Base-by-base conservation (phyloP, 2,888 invertebrate genomes). In the Xestobium rufovillosum region DNA sequence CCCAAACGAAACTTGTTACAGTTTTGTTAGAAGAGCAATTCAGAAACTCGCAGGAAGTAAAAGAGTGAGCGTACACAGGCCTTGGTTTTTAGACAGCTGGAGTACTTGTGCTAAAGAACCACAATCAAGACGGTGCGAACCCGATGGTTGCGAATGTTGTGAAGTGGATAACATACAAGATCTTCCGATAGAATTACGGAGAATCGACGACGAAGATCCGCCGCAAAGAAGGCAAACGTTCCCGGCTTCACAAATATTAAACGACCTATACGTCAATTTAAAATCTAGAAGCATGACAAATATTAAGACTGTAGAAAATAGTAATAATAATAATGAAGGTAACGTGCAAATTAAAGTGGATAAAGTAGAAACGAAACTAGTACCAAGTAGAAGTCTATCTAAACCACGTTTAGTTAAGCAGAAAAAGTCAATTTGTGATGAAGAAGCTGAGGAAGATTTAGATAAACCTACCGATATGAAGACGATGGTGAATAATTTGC, bases 1-100 rank as follows among this genome's bases (percentile, higher is more conserved):
- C 44, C 91, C 91, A 3, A 90, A 90, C 59, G 91, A 91, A 68
- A 90, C 90, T 3, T 92, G 92, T 61, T 92, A 92, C 66, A 90
- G 90, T 53, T 92, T 92, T 61, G 89, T 92, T 3, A 72, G 91
- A 30, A 75, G 88, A 54, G 91, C 91, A 8, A 74, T 92, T 32
- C 63, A 89, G 71, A 83, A 87, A 67, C 66, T 89, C 32, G 88
- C 89, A 3, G 84, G 87, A 2, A 71, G 74, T 1, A 68, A 71
- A 42, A 63, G 76, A 15, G 66, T 67, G 34, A 74, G 82, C 4
- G 55, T 55, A 17, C 51, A 59, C 35, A 45, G 56, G 43, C 78
- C 80, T 4, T 83, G 83, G 83, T 88, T 89, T 58, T 69, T 88
- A 9, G 86, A 86, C 31, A 83, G 85, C 1, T 87, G 86, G 86